A percentile compares a stretch with the other conserved stretches of the same genome.
Conservation (phyloP, 2,888 invertebrate species). For the Lasioglossum morio region DNA sequence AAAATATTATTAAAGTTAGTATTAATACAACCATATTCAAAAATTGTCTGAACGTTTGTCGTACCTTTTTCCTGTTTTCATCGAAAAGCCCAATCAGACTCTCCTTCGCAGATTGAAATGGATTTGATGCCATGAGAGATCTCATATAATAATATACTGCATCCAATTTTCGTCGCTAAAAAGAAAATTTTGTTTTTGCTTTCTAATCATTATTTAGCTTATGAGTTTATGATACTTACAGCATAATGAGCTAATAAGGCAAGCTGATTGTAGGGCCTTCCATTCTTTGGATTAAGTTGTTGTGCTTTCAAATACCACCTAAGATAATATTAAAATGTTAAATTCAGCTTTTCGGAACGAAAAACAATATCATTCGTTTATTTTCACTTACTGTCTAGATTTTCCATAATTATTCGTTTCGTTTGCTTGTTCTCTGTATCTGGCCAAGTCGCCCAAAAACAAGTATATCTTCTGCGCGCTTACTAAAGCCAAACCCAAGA, state of each 20-base stretch:
- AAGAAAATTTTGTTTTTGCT: slow-evolving; percentile 66
- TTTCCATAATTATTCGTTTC: slow-evolving; percentile 93
- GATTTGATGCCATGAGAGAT: slow-evolving; percentile 97
- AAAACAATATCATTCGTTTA: neutral
- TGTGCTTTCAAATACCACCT: slow-evolving; percentile 97
- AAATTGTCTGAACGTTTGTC: slow-evolving; percentile 56
- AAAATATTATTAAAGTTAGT: slow-evolving; percentile 87
- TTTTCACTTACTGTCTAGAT: slow-evolving; percentile 88
- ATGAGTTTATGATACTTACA: slow-evolving; percentile 85
- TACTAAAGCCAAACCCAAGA: slow-evolving; percentile 91
- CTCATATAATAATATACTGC: slow-evolving; percentile 99
- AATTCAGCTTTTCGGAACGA: neutral
- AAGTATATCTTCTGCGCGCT: slow-evolving; percentile 95
- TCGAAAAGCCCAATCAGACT: slow-evolving; percentile 95
- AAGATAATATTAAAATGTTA: neutral
- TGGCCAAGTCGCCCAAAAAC: slow-evolving; percentile 95
- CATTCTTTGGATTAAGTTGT: slow-evolving; percentile 97
- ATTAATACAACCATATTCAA: slow-evolving; percentile 59
- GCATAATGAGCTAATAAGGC: slow-evolving; percentile 94
- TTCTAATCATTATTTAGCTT: neutral
- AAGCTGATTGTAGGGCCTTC: slow-evolving; percentile 97
- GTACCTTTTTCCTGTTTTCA: slow-evolving; percentile 95
- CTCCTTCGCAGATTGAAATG: slow-evolving; percentile 96
- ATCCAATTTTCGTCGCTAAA: slow-evolving; percentile 95
- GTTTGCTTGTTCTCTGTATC: slow-evolving; percentile 95